Percentiles rank a stretch among this genome's conserved stretches.
Conservation (phyloP, 1,140 invertebrate species). For the Papilio polytes region DNA sequence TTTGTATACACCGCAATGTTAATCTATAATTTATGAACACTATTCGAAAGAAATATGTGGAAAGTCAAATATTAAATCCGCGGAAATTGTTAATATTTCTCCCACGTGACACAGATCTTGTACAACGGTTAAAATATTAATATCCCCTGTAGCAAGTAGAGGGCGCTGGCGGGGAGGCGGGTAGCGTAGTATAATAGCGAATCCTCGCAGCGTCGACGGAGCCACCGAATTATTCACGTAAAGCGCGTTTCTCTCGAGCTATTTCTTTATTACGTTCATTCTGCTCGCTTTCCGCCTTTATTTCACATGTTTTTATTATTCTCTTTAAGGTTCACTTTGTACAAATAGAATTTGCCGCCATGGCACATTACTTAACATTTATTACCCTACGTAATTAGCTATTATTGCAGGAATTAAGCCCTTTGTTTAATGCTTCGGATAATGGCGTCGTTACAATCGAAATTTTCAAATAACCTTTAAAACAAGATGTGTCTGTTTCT, state of each 20-base stretch:
- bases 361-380: constrained; percentile 25
- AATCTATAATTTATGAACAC: background rate
- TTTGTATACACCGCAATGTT: background rate
- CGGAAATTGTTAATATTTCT: constrained; percentile 31
- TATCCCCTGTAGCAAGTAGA: constrained; percentile 46
- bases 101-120: constrained; percentile 25
- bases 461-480: background rate
- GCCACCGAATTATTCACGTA: constrained; percentile 65
- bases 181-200: constrained; percentile 39
- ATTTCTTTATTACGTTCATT: constrained; percentile 73
- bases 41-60: constrained; percentile 2
- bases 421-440: constrained; percentile 1
- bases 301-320: constrained; percentile 68
- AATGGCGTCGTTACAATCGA: constrained; percentile 4
- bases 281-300: constrained; percentile 59
- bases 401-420: constrained; percentile 9
- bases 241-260: constrained; percentile 61
- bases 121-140: constrained; percentile 48
- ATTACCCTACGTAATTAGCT: constrained; percentile 22
- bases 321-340: constrained; percentile 49
- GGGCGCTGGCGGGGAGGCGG: background rate
- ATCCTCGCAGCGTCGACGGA: constrained; percentile 54
- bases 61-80: constrained; percentile 29
- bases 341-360: constrained; percentile 45
- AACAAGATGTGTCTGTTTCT: background rate